phyloP scores from a whole-genome alignment of 2,888 invertebrate genomes.

The Prosopocoilus inquinatus region DNA sequence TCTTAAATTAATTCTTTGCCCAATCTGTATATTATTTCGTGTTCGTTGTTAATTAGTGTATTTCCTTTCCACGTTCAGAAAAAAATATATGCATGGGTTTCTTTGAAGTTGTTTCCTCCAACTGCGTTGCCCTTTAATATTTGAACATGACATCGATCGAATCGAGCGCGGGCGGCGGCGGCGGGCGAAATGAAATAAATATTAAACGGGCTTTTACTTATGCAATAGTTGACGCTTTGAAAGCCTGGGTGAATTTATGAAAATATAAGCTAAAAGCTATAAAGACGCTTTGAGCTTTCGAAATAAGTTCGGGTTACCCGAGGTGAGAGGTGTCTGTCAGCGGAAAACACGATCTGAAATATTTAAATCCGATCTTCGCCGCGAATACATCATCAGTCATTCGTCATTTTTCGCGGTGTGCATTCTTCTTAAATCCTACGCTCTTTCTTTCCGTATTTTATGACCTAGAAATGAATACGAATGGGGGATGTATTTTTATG shows the following conservation, averaged over 20 bases:
- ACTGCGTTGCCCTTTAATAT: too few relatives aligned
- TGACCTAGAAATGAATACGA: too few relatives aligned
- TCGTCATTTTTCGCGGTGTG: background rate
- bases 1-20: too few relatives aligned
- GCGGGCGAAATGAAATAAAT: background rate
- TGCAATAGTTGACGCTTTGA: slow-evolving; percentile 1
- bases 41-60: too few relatives aligned
- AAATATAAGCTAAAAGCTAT: slow-evolving; percentile 4
- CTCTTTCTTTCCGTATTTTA: too few relatives aligned
- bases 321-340: slow-evolving; percentile 2
- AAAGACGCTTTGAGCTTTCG: background rate
- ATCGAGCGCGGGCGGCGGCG: too few relatives aligned
- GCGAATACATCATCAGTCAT: slow-evolving; percentile 4
- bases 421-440: background rate
- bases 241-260: slow-evolving; percentile 2
- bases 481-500: too few relatives aligned
- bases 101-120: too few relatives aligned
- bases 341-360: slow-evolving; percentile 3
- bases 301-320: background rate
- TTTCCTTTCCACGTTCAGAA: too few relatives aligned
- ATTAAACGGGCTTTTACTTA: slow-evolving; percentile 1
- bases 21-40: too few relatives aligned
- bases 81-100: too few relatives aligned
- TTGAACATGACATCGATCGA: too few relatives aligned
- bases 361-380: slow-evolving; percentile 2